Base-by-base conservation (phyloP, 2,888 invertebrate genomes). In the Ichneumoninae sp. region DNA sequence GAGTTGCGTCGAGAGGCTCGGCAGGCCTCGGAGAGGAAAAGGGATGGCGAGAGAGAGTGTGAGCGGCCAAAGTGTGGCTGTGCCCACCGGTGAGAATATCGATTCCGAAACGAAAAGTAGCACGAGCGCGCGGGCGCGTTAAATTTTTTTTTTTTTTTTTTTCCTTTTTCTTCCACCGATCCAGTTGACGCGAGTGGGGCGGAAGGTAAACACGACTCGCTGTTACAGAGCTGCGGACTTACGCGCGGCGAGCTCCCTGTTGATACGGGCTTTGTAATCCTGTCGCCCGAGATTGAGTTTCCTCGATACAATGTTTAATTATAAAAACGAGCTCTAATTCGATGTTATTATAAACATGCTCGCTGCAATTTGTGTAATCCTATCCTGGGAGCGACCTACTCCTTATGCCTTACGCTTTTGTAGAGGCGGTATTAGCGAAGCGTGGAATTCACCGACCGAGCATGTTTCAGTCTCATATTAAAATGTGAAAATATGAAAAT, bases 101-200 rank as follows among this genome's bases (percentile, higher is more conserved):
- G 81, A 82, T 82, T 77, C 70, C 76, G 71, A 82, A 82, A 82
- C 77, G 72, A 74, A 82, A 84, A 81, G 84, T 84, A 79, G 84
- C 78, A 84, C 84, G 81, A 74, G 70, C 65, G 76, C 68, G 76
- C 76, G 76, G 68, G 84, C 84, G 84, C 84, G 47, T 54, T 40
- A 13, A 54, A 33, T 60, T 26, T 1, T 26, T 13, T 36, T 40
- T 16, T 72, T 33, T 74, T 19, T 74, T 13, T 54, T 50, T 62
- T 26, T 36, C n/a, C n/a, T 40, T 52, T 33, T 74, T 44, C 19
- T 66, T 76, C 40, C 54, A 26, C 36, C 81, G 74, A 81, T 74
- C 65, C 33, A 81, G 74, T 81, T 66, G 79, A 79, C n/a, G 70
- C 62, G 60, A 72, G 69, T 74, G 72, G 65, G n/a, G 66, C 52